Evolutionary conservation across 2,113 vertebrate species (phyloP).

Genomic region (Laticauda colubrina): DNA sequence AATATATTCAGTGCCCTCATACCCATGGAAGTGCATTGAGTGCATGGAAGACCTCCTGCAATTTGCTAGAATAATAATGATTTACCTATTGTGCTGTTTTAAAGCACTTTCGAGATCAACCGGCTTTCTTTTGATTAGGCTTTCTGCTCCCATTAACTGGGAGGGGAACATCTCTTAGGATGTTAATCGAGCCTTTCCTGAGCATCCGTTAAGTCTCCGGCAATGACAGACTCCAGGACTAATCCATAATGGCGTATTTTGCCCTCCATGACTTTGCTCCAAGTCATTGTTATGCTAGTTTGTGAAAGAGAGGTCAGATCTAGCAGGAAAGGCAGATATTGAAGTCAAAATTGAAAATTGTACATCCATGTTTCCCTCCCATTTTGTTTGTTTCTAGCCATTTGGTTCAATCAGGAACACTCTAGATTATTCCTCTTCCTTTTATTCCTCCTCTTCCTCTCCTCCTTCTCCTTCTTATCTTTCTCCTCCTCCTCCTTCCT

Average conservation of each 20-base stretch:
- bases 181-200: neutral
- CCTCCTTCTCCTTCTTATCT: no score
- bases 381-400: neutral
- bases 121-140: neutral
- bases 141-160: neutral
- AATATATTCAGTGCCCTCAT: neutral
- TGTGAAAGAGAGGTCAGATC: neutral
- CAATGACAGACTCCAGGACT: neutral
- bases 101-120: neutral
- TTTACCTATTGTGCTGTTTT: neutral
- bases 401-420: neutral
- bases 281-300: neutral
- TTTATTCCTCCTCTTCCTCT: fast-evolving
- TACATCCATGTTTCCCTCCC: neutral
- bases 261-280: neutral
- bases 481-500: no score
- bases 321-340: neutral
- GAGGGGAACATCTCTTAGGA: neutral
- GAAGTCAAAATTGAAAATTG: neutral
- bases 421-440: no score
- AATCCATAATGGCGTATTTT: neutral
- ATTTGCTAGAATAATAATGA: neutral
- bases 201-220: neutral
- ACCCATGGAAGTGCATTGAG: neutral
- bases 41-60: neutral